Conservation (phyloP, 92 coral and sea anemone species). For the Diadumene lineata region DNA sequence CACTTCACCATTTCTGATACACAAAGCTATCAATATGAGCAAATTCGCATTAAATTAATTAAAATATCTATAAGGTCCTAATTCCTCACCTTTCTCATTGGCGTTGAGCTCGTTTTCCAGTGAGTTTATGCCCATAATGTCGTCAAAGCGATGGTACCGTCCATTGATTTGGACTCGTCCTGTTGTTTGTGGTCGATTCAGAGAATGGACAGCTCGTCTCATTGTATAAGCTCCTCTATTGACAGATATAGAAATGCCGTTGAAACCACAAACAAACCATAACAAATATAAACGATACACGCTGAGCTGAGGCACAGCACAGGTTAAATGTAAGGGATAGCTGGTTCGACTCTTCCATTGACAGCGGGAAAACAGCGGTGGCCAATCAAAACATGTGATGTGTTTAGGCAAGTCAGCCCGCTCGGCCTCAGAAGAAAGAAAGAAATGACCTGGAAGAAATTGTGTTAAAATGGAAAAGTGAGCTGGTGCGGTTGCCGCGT, state of each 20-base stretch:
- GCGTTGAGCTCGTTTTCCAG: background rate
- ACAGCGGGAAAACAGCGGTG: too few species aligned
- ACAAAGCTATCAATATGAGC: background rate
- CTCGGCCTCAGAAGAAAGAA: too few species aligned
- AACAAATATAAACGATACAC: background rate
- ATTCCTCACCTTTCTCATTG: background rate
- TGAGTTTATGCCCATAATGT: slow-evolving; percentile 1
- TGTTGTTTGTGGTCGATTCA: background rate
- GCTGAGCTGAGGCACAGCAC: too few species aligned
- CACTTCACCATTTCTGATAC: background rate
- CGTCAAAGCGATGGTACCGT: background rate
- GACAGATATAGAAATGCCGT: slow-evolving; percentile 2
- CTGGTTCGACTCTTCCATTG: too few species aligned
- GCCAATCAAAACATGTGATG: too few species aligned
- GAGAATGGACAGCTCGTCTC: background rate
- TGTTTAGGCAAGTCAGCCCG: too few species aligned
- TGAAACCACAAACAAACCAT: slow-evolving; percentile 9
- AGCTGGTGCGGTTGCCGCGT: too few species aligned
- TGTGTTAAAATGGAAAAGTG: too few species aligned
- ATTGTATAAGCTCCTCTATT: background rate
- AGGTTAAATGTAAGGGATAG: too few species aligned
- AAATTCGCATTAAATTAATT: background rate
- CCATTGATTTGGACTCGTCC: background rate
- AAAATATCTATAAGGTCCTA: background rate
- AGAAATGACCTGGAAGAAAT: too few species aligned